phyloP scores from a whole-genome alignment of 2,113 vertebrate species.

The Bubalus kerabau region DNA sequence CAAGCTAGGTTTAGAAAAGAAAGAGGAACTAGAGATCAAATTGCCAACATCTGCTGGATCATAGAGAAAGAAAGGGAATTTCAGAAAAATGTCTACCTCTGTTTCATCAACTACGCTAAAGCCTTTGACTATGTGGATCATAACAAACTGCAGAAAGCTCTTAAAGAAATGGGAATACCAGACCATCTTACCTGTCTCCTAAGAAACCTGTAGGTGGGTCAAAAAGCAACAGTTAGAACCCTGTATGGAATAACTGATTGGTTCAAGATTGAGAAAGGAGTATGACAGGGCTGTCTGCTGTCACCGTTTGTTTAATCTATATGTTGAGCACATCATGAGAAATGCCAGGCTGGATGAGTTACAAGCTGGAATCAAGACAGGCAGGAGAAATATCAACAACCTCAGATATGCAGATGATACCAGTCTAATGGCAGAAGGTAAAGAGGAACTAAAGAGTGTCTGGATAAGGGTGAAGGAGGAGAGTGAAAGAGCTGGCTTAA shows the following conservation, averaged over 20 bases:
- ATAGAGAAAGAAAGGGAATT: not conserved
- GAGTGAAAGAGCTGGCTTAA: not conserved
- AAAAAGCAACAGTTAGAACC: not conserved
- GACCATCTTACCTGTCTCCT: not conserved
- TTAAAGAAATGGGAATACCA: not conserved
- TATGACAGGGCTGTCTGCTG: not conserved
- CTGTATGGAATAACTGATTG: not conserved
- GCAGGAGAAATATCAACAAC: not conserved
- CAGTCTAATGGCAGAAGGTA: not conserved
- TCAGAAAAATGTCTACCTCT: not conserved
- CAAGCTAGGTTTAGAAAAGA: not conserved
- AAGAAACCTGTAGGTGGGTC: not conserved
- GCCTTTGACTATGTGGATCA: not conserved
- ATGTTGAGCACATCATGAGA: not conserved
- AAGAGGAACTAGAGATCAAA: not conserved
- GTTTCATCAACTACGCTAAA: not conserved
- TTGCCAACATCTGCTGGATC: not conserved
- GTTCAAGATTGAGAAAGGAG: not conserved
- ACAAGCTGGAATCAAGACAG: not conserved
- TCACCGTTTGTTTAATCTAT: not conserved
- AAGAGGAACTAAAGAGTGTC: not conserved
- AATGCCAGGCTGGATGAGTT: not conserved
- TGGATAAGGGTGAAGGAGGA: not conserved
- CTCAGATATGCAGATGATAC: not conserved
- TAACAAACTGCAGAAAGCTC: not conserved